phyloP scores from a whole-genome alignment of 2,888 invertebrate genomes.

The Acleris cristana region DNA sequence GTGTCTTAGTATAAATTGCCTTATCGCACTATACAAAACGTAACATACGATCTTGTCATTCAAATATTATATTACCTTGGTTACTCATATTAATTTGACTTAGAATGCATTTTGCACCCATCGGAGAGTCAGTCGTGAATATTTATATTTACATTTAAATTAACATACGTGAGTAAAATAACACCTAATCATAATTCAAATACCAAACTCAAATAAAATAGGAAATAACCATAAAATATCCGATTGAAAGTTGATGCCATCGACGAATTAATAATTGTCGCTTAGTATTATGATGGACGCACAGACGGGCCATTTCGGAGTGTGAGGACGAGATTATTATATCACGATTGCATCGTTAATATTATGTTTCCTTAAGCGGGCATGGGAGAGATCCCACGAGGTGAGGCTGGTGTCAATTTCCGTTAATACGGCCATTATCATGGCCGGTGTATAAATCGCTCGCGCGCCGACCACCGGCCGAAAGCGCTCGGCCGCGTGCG shows the following conservation, averaged over 20 bases:
- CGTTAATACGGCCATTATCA: slow-evolving; percentile 76
- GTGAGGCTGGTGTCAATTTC: slow-evolving; percentile 74
- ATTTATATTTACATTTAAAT: slow-evolving; percentile 22
- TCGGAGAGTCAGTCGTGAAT: background rate
- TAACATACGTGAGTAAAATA: slow-evolving; percentile 31
- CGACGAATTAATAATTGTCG: slow-evolving; percentile 65
- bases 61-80: too few relatives aligned
- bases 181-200: slow-evolving; percentile 34
- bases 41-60: too few relatives aligned
- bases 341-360: slow-evolving; percentile 73
- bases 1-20: too few relatives aligned
- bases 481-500: slow-evolving; percentile 4
- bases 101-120: background rate
- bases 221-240: slow-evolving; percentile 33
- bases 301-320: slow-evolving; percentile 63
- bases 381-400: slow-evolving; percentile 58
- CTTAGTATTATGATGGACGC: slow-evolving; percentile 55
- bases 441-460: slow-evolving; percentile 73
- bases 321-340: slow-evolving; percentile 73
- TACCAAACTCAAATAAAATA: slow-evolving; percentile 25
- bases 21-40: too few relatives aligned
- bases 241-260: slow-evolving; percentile 54
- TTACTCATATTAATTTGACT: background rate
- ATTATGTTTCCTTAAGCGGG: slow-evolving; percentile 75
- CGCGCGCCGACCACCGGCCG: slow-evolving; percentile 58